These are phyloP conservation scores for Atta cephalotes DNA, from an alignment of 1,140 invertebrate species.

Conservation along the genomic window DNA sequence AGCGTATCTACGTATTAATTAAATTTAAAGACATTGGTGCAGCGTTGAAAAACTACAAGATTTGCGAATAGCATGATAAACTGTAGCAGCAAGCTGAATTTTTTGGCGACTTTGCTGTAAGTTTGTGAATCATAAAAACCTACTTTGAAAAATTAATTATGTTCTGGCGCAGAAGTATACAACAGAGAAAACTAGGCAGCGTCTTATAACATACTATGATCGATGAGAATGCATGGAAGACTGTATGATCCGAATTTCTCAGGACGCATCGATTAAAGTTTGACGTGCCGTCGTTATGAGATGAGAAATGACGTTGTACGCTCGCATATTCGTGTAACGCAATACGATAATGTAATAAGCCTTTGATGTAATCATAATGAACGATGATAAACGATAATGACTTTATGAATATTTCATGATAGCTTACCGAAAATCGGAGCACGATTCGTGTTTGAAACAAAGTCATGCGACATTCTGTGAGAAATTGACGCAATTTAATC, in stretches of 20 bases:
- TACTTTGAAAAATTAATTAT: constrained; percentile 40
- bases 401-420: constrained; percentile 17
- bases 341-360: constrained; percentile 58
- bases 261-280: constrained; percentile 51
- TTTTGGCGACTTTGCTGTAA: constrained; percentile 3
- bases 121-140: background rate
- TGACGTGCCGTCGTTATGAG: constrained; percentile 37
- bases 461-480: background rate
- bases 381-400: constrained; percentile 28
- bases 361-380: constrained; percentile 30
- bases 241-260: constrained; percentile 46
- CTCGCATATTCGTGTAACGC: constrained; percentile 28
- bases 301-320: constrained; percentile 32
- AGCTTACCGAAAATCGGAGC: background rate
- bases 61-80: background rate
- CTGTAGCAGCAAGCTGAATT: background rate
- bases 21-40: background rate
- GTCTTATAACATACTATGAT: constrained; percentile 26
- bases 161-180: background rate
- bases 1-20: background rate
- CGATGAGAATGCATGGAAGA: constrained; percentile 41
- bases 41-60: background rate
- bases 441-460: background rate
- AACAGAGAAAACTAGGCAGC: background rate
- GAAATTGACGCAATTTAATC: background rate